These are phyloP conservation scores for Minunthozetes semirufus DNA, from an alignment of 2,888 invertebrate species.

Conservation along the genomic window DNA sequence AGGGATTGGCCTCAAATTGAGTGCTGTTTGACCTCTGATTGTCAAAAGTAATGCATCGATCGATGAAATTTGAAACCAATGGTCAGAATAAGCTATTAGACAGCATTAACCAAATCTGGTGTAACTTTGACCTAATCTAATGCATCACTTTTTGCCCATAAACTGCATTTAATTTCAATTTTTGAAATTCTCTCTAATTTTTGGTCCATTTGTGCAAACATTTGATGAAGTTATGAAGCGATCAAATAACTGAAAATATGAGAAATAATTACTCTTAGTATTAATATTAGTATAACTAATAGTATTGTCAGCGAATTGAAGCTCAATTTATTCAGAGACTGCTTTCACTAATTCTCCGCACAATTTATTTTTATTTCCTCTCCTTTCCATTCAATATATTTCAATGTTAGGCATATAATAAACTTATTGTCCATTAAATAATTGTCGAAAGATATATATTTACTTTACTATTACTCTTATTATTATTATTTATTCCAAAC, in stretches of 20 bases:
- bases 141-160: conserved; percentile 23
- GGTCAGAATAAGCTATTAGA: background rate
- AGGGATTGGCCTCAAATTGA: background rate
- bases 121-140: conserved; percentile 27
- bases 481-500: background rate
- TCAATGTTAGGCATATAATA: conserved; percentile 15
- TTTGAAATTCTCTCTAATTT: background rate
- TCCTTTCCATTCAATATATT: conserved; percentile 23
- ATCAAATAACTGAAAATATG: conserved; percentile 19
- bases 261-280: conserved; percentile 8
- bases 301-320: background rate
- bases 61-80: conserved; percentile 17
- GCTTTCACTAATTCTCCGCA: conserved; percentile 7
- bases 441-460: conserved; percentile 16
- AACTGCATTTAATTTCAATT: background rate
- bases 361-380: conserved; percentile 30
- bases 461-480: background rate
- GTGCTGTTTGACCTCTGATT: conserved; percentile 1
- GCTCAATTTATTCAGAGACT: background rate
- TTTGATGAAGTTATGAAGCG: background rate
- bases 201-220: background rate
- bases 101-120: conserved; percentile 1
- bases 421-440: conserved; percentile 19
- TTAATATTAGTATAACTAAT: background rate
- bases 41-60: conserved; percentile 28